Base-by-base conservation (phyloP, 2,113 vertebrate species). In the Chamaetylas fuelleborni region DNA sequence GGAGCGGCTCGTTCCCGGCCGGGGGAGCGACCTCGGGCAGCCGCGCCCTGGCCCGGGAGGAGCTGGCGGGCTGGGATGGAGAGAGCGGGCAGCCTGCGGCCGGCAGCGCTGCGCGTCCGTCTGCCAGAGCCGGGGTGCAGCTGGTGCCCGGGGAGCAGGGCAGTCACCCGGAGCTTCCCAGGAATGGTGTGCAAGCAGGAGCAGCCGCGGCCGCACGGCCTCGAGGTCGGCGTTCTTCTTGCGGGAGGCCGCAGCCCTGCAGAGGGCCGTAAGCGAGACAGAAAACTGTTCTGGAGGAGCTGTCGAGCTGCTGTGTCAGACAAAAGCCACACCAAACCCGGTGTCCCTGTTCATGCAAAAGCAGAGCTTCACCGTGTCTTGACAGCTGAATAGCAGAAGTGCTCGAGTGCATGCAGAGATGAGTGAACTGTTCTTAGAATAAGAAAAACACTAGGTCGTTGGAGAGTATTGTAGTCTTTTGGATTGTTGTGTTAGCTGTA, bases 51-150 rank as follows among this genome's bases (percentile, higher is more conserved):
- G 42, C n/a, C 58, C 36, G 0, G 31, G 26, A 14, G 33, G 36
- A 23, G 57, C 1, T 0, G 5, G 11, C 1, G 23, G 5, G 16
- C 2, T 14, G 1, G 24, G 22, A 3, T 2, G 1, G 10, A 11
- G 5, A 4, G 26, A 14, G 36, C 1, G 20, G 8, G 28, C 22
- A 34, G 12, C 2, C 17, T 3, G 34, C 19, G 4, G 24, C 50
- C 42, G 2, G 9, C 16, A 5, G 2, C 3, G 8, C 31, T 8
- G 47, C 8, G 31, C 14, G 2, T 8, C 66, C 4, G 11, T 3
- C 69, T 17, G 53, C 29, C 40, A 8, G 29, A 5, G 36, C 36
- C 19, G 0, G 28, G 2, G 2, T 1, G 57, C 23, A 1, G 5
- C 3, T 19, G 8, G n/a, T 36, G 28, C 31, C 43, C 13, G 19